Percentiles rank a stretch among this genome's conserved stretches.
These are phyloP conservation scores for Arrhamphus sclerolepis DNA, from an alignment of 2,797 vertebrate genomes.

Conservation along the genomic window DNA sequence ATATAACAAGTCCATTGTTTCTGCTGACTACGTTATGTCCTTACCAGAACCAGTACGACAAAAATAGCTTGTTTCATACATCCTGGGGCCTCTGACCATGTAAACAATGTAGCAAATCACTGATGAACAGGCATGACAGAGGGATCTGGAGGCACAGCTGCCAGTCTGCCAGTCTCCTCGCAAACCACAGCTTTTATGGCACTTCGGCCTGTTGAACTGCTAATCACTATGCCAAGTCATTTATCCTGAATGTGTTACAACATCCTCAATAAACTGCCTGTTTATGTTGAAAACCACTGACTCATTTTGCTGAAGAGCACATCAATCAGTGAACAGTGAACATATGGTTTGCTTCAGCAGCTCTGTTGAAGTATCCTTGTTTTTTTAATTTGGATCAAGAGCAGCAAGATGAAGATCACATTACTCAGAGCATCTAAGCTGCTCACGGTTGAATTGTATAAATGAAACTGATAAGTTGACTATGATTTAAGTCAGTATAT, in stretches of 20 bases:
- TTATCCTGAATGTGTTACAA: conserved; percentile 40
- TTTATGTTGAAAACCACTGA: conserved; percentile 6
- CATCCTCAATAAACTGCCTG: conserved; percentile 33
- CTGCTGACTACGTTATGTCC: conserved; percentile 12
- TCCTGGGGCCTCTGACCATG: conserved; percentile 35
- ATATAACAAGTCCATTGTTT: neutral
- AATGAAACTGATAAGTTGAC: too few relatives aligned
- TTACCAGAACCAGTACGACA: conserved; percentile 6
- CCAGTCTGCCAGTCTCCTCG: conserved; percentile 56
- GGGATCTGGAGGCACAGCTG: conserved; percentile 49
- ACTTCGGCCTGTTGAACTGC: conserved; percentile 50
- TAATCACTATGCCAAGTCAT: conserved; percentile 48
- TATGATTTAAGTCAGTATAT: too few relatives aligned
- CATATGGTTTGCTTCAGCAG: too few relatives aligned
- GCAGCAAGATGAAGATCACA: too few relatives aligned
- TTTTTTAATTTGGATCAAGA: too few relatives aligned
- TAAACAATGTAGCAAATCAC: conserved; percentile 53
- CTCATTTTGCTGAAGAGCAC: too few relatives aligned
- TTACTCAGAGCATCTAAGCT: too few relatives aligned
- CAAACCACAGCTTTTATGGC: conserved; percentile 57
- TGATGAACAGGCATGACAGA: conserved; percentile 35
- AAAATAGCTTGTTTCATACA: conserved; percentile 40
- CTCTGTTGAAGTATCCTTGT: too few relatives aligned
- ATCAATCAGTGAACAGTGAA: too few relatives aligned
- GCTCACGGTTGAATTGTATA: too few relatives aligned